Conservation (phyloP, 2,113 vertebrate species). For the Rhinogobius similis region DNA sequence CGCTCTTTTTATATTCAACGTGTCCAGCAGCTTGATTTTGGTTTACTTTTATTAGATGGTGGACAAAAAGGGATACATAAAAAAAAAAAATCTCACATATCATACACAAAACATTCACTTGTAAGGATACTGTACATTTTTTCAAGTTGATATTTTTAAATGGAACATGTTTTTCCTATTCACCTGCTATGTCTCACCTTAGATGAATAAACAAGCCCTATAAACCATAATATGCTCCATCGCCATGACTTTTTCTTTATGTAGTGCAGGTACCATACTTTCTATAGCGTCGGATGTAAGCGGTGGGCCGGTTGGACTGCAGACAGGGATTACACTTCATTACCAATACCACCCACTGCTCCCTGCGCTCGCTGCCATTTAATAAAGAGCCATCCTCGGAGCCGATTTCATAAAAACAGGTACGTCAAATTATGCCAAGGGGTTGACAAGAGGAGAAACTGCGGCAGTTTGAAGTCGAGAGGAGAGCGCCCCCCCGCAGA, state of each 20-base stretch:
- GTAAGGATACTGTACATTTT: too few species aligned
- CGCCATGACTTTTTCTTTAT: not conserved
- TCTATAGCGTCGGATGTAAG: not conserved
- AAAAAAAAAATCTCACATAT: too few species aligned
- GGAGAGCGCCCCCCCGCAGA: constrained; percentile 14
- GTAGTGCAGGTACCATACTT: not conserved
- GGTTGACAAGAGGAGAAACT: constrained; percentile 27
- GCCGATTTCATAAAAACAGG: constrained; percentile 15
- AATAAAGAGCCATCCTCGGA: constrained; percentile 38
- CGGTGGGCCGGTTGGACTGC: constrained; percentile 25
- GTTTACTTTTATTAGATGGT: too few species aligned
- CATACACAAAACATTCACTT: too few species aligned
- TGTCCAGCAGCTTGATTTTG: too few species aligned
- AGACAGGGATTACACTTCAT: constrained; percentile 47
- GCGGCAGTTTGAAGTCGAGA: constrained; percentile 16
- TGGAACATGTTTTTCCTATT: too few species aligned
- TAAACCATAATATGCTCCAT: not conserved
- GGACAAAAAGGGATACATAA: too few species aligned
- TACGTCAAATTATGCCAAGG: constrained; percentile 26
- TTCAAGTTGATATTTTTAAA: too few species aligned
- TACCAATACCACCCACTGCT: constrained; percentile 37
- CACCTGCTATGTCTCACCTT: too few species aligned
- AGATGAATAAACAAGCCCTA: too few species aligned
- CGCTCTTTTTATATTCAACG: too few species aligned
- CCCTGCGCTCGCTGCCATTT: constrained; percentile 32